Conservation (phyloP, 2,113 vertebrate species). For the Casuarius casuarius region DNA sequence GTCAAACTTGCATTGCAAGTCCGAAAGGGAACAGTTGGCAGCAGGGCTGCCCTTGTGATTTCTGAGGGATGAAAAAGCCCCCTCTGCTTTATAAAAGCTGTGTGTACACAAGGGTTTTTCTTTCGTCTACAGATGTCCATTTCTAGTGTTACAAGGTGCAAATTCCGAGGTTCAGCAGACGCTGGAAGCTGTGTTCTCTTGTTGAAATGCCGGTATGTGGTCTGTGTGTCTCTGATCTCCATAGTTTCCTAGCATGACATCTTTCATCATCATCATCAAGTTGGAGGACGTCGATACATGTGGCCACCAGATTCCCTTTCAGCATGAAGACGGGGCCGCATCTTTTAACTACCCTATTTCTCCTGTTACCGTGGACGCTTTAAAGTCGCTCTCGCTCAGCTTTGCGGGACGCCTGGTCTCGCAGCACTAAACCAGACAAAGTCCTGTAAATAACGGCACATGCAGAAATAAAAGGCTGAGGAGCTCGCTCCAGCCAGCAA, state of each 20-base stretch:
- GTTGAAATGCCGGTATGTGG: constrained; percentile 68
- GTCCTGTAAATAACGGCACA: not conserved
- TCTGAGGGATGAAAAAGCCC: constrained; percentile 26
- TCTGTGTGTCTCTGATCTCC: constrained; percentile 62
- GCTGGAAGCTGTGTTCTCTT: constrained; percentile 65
- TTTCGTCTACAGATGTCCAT: constrained; percentile 66
- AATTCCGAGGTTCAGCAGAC: constrained; percentile 52
- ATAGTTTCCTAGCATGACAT: constrained; percentile 72
- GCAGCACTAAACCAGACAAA: not conserved
- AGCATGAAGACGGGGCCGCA: constrained; percentile 53
- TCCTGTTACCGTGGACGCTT: constrained; percentile 53
- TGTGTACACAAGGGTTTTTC: constrained; percentile 47
- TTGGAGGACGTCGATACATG: constrained; percentile 65
- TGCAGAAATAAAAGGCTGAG: not conserved
- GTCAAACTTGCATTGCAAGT: not conserved
- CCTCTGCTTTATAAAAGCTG: constrained; percentile 3
- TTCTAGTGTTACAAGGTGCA: constrained; percentile 59
- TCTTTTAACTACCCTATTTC: constrained; percentile 73
- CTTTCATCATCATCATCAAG: constrained; percentile 78
- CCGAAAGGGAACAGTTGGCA: constrained; percentile 19
- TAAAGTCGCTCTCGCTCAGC: constrained; percentile 52
- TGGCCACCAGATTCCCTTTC: constrained; percentile 80
- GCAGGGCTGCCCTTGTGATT: not conserved
- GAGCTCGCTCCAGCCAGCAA: not conserved
- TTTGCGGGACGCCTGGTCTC: not conserved